A percentile compares a stretch with the other conserved stretches of the same genome.
Conservation (phyloP, 2,888 invertebrate genomes). For the Drosophila gaucha region DNA sequence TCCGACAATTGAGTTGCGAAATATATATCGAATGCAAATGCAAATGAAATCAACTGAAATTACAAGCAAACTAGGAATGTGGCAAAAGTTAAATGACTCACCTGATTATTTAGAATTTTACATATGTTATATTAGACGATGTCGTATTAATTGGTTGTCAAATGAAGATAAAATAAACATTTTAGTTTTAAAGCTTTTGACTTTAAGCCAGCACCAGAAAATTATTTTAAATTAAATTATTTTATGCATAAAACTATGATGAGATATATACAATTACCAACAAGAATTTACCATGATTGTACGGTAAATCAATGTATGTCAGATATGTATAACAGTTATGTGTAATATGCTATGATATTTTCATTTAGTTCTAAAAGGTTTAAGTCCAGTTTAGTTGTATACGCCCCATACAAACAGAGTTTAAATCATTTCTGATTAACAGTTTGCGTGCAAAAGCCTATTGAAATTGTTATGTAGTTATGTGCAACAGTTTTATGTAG, state of each 20-base stretch:
- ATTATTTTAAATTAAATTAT: no score
- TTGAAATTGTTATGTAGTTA: no score
- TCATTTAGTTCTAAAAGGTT: no score
- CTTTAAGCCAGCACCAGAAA: no score
- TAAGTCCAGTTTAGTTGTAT: no score
- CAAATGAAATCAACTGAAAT: conserved; percentile 19
- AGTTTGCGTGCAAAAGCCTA: no score
- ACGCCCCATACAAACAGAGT: no score
- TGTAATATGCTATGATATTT: no score
- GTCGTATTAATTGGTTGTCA: conserved; percentile 5
- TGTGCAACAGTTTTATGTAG: no score
- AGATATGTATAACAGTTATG: not conserved
- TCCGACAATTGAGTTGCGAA: conserved; percentile 23
- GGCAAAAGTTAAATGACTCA: conserved; percentile 13
- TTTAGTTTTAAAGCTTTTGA: not conserved
- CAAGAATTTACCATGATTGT: not conserved
- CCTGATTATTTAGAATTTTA: conserved; percentile 13
- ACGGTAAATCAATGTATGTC: not conserved
- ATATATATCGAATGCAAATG: conserved; percentile 6
- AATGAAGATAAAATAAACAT: not conserved
- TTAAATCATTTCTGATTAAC: no score
- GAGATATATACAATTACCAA: no score
- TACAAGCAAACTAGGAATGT: conserved; percentile 7
- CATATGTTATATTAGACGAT: not conserved
- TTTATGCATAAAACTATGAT: no score